phyloP scores from a whole-genome alignment of 2,113 vertebrate genomes.

The Myotis davidii region DNA sequence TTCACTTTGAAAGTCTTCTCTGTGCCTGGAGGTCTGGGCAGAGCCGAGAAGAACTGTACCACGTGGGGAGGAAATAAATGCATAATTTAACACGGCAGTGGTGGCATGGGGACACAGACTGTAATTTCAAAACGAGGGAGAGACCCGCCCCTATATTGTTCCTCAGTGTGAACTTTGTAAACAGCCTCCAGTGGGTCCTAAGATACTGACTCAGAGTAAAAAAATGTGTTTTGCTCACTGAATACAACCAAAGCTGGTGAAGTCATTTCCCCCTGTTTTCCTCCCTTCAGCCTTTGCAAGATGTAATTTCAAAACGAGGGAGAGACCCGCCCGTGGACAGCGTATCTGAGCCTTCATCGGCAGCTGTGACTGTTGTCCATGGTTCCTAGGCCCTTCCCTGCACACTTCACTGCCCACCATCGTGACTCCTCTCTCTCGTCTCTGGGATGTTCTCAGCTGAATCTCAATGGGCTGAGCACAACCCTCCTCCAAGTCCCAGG shows the following conservation, averaged over 20 bases:
- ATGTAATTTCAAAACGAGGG: not conserved
- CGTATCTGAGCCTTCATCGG: not conserved
- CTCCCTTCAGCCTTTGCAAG: not conserved
- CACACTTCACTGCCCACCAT: not conserved
- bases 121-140: too few relatives aligned
- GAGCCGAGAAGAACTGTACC: not conserved
- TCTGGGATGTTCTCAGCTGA: not conserved
- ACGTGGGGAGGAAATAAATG: not conserved
- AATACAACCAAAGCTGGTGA: not conserved
- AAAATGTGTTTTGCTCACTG: not conserved
- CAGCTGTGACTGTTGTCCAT: not conserved
- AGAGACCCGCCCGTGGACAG: not conserved
- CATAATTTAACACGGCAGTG: not conserved
- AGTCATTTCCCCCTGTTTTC: fast-evolving
- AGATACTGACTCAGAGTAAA: slow-evolving; percentile 22
- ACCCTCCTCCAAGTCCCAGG: not conserved
- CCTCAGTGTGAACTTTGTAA: slow-evolving; percentile 34
- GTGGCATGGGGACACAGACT: not conserved
- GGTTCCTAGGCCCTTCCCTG: not conserved
- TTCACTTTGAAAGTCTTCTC: slow-evolving; percentile 48
- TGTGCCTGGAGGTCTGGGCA: not conserved
- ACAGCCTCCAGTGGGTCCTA: slow-evolving; percentile 4
- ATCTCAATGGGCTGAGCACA: not conserved
- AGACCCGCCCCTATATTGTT: too few relatives aligned
- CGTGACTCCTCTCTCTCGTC: not conserved